These are phyloP conservation scores for Chymomyza amoena DNA, from an alignment of 2,888 invertebrate genomes.

Conservation along the genomic window DNA sequence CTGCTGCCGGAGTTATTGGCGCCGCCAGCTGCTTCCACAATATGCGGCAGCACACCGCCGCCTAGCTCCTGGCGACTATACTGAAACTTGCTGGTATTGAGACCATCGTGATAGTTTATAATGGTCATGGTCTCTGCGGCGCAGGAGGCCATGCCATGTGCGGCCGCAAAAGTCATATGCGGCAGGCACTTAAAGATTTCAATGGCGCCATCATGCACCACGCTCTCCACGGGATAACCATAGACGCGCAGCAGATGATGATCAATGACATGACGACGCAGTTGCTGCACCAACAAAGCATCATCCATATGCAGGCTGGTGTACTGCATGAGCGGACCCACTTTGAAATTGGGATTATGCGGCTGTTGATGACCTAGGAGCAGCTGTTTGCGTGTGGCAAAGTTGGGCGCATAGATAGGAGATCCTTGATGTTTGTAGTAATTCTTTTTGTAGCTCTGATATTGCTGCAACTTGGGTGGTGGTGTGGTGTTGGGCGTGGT, in stretches of 20 bases:
- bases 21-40: neutral
- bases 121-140: constrained; percentile 42
- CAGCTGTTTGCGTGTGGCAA: neutral
- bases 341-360: constrained; percentile 45
- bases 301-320: constrained; percentile 74
- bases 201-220: constrained; percentile 82
- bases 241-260: constrained; percentile 83
- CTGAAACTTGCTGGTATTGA: constrained; percentile 44
- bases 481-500: constrained; percentile 71
- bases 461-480: constrained; percentile 38
- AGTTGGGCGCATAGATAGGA: neutral
- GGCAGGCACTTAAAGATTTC: constrained; percentile 83
- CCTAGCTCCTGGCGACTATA: constrained; percentile 23
- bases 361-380: neutral
- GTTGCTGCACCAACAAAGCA: constrained; percentile 80
- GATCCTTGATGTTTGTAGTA: neutral
- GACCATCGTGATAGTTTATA: constrained; percentile 70
- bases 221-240: constrained; percentile 86
- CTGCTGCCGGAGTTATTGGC: neutral
- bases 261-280: constrained; percentile 83
- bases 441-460: constrained; percentile 27
- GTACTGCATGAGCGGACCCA: constrained; percentile 75
- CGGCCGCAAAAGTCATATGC: constrained; percentile 66
- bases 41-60: neutral
- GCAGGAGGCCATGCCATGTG: constrained; percentile 33